These are phyloP conservation scores for Puffinus mauretanicus DNA, from an alignment of 2,113 vertebrate species.

Conservation along the genomic window DNA sequence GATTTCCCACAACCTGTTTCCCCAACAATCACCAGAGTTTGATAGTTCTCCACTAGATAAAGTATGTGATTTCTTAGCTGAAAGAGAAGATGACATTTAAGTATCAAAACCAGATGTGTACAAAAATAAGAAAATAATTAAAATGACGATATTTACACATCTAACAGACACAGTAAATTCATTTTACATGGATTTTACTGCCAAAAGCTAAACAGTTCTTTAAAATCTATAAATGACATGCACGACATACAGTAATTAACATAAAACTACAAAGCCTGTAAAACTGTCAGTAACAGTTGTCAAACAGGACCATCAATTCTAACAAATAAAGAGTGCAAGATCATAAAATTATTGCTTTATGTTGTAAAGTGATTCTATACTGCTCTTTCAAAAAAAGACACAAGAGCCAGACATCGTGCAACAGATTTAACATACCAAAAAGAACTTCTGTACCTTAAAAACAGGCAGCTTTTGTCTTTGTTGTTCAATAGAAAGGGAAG, in stretches of 20 bases:
- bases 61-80: slow-evolving; percentile 98
- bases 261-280: background rate
- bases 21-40: slow-evolving; percentile 94
- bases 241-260: background rate
- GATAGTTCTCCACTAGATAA: slow-evolving; percentile 92
- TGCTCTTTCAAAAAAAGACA: background rate
- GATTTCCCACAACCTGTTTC: slow-evolving; percentile 98
- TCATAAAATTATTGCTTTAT: background rate
- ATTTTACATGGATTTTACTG: background rate
- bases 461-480: slow-evolving; percentile 96
- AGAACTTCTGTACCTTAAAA: slow-evolving; percentile 84
- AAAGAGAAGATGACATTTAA: slow-evolving; percentile 39
- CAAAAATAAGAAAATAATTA: background rate
- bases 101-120: background rate
- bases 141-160: background rate
- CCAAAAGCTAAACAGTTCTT: background rate
- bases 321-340: background rate
- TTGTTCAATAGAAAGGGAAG: slow-evolving; percentile 93
- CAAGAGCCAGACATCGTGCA: background rate
- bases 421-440: background rate
- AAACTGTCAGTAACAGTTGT: background rate
- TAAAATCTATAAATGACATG: background rate
- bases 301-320: background rate
- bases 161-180: background rate
- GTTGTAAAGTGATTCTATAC: background rate